Conservation (phyloP, 2,797 vertebrate species). For the Pseudochromis fuscus region DNA sequence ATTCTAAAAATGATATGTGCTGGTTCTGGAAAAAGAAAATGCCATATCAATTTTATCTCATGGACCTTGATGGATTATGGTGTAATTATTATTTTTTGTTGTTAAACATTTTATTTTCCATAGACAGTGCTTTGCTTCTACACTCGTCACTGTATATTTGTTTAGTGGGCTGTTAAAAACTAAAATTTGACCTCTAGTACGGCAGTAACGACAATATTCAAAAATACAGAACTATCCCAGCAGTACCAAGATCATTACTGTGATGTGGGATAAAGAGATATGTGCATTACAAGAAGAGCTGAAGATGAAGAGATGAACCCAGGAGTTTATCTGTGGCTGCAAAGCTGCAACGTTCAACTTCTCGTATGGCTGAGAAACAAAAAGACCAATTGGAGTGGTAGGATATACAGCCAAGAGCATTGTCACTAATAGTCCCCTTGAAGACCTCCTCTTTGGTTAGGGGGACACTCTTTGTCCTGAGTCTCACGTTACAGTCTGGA, state of each 20-base stretch:
- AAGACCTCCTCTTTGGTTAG: constrained; percentile 48
- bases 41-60: no score
- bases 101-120: no score
- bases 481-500: constrained; percentile 51
- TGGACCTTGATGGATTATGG: no score
- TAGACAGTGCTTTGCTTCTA: no score
- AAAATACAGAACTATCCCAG: background rate
- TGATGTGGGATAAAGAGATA: constrained; percentile 15
- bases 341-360: constrained; percentile 16
- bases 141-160: no score
- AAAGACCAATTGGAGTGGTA: constrained; percentile 14
- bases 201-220: background rate
- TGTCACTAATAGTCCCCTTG: constrained; percentile 61
- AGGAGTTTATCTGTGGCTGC: constrained; percentile 6
- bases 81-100: no score
- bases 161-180: no score
- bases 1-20: no score
- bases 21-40: no score
- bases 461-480: constrained; percentile 50
- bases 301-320: constrained; percentile 40
- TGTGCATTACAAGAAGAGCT: no score
- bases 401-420: constrained; percentile 53
- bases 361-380: constrained; percentile 18
- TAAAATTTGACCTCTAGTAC: no score
- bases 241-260: constrained; percentile 4